Conservation (phyloP, 2,113 vertebrate genomes). For the Actenoides lindsayi region DNA sequence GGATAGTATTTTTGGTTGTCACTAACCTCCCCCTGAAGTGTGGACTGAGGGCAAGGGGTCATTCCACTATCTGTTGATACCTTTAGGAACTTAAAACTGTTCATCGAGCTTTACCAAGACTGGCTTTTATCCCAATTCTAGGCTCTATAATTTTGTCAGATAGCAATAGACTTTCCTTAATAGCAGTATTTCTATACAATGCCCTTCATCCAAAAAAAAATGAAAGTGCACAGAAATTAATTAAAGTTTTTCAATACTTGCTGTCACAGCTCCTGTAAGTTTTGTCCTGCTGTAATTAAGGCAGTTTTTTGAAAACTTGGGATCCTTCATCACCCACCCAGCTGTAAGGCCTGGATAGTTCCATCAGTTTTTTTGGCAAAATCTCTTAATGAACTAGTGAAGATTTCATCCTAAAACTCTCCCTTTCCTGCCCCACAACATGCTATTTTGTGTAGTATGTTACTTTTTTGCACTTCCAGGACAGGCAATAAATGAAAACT, state of each 20-base stretch:
- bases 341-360: background rate
- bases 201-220: background rate
- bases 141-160: background rate
- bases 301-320: background rate
- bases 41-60: background rate
- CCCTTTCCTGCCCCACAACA: background rate
- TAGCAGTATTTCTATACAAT: background rate
- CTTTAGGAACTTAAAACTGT: background rate
- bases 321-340: background rate
- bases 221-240: background rate
- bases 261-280: background rate
- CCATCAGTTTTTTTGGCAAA: background rate
- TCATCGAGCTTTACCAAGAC: background rate
- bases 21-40: background rate
- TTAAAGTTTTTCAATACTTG: background rate
- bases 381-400: background rate
- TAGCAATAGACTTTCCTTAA: background rate
- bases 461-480: constrained; percentile 16
- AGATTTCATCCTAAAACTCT: background rate
- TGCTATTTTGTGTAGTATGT: background rate
- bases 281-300: background rate
- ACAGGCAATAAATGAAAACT: constrained; percentile 4
- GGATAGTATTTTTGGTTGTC: background rate
- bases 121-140: background rate
- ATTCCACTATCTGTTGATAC: background rate